Percentiles rank a stretch among this genome's conserved stretches.
phyloP scores from a whole-genome alignment of 1,140 invertebrate species.

The Papilio polyxenes region DNA sequence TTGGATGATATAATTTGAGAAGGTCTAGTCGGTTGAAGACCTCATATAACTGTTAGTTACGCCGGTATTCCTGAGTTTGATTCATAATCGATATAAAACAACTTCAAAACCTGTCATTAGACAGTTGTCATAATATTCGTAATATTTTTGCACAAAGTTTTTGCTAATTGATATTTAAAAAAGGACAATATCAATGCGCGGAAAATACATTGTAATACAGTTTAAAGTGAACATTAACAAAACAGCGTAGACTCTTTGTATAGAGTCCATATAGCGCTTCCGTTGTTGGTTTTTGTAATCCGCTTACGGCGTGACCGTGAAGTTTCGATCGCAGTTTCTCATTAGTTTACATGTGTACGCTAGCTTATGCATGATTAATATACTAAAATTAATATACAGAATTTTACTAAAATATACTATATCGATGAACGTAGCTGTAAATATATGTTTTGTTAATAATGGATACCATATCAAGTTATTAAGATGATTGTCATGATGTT shows the following conservation, averaged over 20 bases:
- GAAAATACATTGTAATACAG: background rate
- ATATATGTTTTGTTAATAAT: no score
- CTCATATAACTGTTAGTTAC: background rate
- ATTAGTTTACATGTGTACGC: background rate
- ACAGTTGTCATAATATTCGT: no score
- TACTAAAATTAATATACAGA: no score
- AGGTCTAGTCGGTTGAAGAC: background rate
- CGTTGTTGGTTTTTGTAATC: constrained; percentile 15
- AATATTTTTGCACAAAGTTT: no score
- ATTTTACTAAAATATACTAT: no score
- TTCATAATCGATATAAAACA: background rate
- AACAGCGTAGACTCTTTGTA: background rate
- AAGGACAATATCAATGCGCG: background rate
- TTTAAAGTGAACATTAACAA: constrained; percentile 10
- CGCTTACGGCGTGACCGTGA: background rate
- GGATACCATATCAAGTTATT: no score
- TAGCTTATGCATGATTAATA: background rate
- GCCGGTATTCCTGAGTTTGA: background rate
- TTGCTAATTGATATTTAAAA: background rate
- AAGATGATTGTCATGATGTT: background rate
- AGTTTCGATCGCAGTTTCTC: background rate
- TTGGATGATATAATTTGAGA: background rate
- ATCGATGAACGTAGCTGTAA: no score
- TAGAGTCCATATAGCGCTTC: background rate
- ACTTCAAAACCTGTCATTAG: no score